Evolutionary conservation across 2,797 vertebrate genomes (phyloP), one percentile per base, ranked within the genome.

Genomic region (Chelmon rostratus): DNA sequence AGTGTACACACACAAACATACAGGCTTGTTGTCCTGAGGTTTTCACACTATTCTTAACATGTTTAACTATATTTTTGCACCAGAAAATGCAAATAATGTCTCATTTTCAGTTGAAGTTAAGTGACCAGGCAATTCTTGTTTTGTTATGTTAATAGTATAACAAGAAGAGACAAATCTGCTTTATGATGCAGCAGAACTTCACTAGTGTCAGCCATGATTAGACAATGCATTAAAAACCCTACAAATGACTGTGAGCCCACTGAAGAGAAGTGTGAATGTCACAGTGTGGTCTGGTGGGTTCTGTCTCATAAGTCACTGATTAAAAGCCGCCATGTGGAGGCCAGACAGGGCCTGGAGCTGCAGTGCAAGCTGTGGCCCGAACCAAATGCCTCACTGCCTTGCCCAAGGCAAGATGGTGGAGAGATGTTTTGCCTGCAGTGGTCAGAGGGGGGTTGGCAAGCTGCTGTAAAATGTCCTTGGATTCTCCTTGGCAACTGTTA

Each of bases 301-400:
- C 87, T 64, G 76, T 84, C 66, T 87, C 83, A 89, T 83, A 85
- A 90, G 88, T 91, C 86, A 90, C 83, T 90, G 89, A 94, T 95
- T 93, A 93, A 94, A 92, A 92, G 91, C 80, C 59, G 75, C 89
- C 88, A 85, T 92, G 90, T 88, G 91, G 93, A 90, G 86, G 86
- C 92, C 92, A 95, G 94, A 95, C 93, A 93, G 88, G 78, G 87
- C 94, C 92, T 37, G 87, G 65, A 93, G 92, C 90, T 66, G 84
- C 88, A 86, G 85, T 65, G 85, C 94, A 89, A 89, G 95, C 93
- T 93, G 88, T 80, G 87, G 94, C 93, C 92, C 90, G 95, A 94
- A 88, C 93, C 93, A 93, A 93, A 96, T 96, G 93, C 94, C 89
- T 94, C 15, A 31, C 86, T 93, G 91, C 93, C 89, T 91, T 68